phyloP scores from a whole-genome alignment of 2,797 vertebrate genomes.

The Schizopygopsis malacanthus region DNA sequence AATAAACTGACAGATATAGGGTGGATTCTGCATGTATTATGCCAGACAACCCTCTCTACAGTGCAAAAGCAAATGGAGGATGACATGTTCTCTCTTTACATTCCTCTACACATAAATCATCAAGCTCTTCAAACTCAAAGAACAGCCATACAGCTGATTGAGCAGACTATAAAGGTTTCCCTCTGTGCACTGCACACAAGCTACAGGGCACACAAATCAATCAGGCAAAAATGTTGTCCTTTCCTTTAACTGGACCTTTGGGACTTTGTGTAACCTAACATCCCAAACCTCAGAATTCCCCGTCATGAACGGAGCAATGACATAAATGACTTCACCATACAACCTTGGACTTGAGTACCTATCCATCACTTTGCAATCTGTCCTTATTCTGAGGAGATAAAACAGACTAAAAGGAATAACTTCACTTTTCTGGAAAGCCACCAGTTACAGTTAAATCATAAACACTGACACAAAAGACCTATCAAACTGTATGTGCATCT shows the following conservation, averaged over 20 bases:
- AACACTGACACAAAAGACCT: slow-evolving; percentile 42
- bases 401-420: slow-evolving; percentile 32
- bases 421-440: slow-evolving; percentile 23
- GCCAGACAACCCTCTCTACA: not conserved
- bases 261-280: slow-evolving; percentile 41
- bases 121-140: slow-evolving; percentile 36
- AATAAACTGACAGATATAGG: slow-evolving; percentile 25
- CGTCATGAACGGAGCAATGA: slow-evolving; percentile 7
- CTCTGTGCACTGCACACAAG: slow-evolving; percentile 47
- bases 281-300: not conserved
- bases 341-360: slow-evolving; percentile 44
- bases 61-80: slow-evolving; percentile 30
- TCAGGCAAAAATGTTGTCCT: slow-evolving; percentile 72
- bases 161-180: slow-evolving; percentile 44
- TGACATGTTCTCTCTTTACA: slow-evolving; percentile 49
- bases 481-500: slow-evolving; percentile 29
- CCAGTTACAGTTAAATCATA: slow-evolving; percentile 23
- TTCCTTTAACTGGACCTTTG: slow-evolving; percentile 65
- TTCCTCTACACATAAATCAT: slow-evolving; percentile 60
- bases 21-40: not conserved
- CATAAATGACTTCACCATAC: slow-evolving; percentile 16
- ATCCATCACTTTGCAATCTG: not conserved
- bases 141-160: slow-evolving; percentile 28
- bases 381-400: slow-evolving; percentile 5
- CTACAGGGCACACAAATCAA: slow-evolving; percentile 67